Evolutionary conservation across 2,113 vertebrate species (phyloP), one percentile per base, ranked within the genome.

Genomic region (Cyphomyrus plagiostoma): DNA sequence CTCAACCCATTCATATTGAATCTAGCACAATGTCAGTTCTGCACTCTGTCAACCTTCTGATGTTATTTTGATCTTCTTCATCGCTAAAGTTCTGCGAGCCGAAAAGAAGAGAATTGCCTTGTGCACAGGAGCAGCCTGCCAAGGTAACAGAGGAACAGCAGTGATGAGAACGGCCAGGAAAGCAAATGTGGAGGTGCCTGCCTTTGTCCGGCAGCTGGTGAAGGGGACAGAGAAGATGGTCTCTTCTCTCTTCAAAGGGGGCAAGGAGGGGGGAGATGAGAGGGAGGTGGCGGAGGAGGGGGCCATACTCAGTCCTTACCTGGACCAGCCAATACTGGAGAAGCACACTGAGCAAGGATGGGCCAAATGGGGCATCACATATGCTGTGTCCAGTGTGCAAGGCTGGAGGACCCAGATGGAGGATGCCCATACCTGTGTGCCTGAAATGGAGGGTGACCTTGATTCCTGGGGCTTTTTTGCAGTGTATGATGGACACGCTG

Each of bases 401-500:
- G 96, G 96, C 86, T 96, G 96, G 96, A 93, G 96, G 91, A 92
- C 93, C 23, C 95, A 95, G 90, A 96, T 96, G 96, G 97, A 97
- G 92, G 96, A 97, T 0, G 95, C 96, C 11, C 96, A 96, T 49
- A 89, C 94, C 83, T 96, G 95, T 58, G 90, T 94, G 92, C 94
- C 95, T 1, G 90, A 93, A 35, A 89, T 96, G 89, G 93, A 89
- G 0, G 94, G 94, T 3, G 92, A 93, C 19, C 92, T 96, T 90
- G 88, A 83, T 1, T 92, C 93, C 84, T 97, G 96, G 96, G 94
- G 93, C 1, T 97, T 96, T 93, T 97, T 95, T 80, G 96, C 96
- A 2, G 95, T 97, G 45, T 96, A 96, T 83, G 97, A 97, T 86
- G 95, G 97, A 90, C 96, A 97, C 48, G 95, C 96, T 0, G 96